A percentile compares a stretch with the other conserved stretches of the same genome.
phyloP scores from a whole-genome alignment of 2,113 vertebrate species.

The Microcebus jonahi region DNA sequence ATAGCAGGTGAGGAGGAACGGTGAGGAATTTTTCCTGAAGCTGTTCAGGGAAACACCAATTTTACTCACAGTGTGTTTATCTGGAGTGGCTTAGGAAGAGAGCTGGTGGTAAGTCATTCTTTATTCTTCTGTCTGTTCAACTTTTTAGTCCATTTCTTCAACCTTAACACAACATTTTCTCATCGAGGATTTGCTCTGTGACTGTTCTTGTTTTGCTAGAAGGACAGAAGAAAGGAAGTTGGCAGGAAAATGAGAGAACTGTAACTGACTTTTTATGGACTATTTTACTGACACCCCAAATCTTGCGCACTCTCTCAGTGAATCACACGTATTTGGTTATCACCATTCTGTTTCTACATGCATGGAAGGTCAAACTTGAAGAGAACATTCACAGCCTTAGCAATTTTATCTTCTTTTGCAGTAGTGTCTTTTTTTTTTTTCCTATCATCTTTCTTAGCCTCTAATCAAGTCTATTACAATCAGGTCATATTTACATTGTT shows the following conservation, averaged over 20 bases:
- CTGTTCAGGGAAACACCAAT: background rate
- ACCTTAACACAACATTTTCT: background rate
- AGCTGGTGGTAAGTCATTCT: background rate
- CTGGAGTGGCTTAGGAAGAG: background rate
- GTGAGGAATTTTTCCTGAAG: background rate
- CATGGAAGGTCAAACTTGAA: background rate
- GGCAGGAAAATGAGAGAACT: background rate
- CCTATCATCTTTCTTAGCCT: background rate
- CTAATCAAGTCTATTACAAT: background rate
- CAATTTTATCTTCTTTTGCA: background rate
- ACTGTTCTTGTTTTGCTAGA: background rate
- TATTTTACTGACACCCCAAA: background rate
- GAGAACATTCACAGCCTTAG: background rate
- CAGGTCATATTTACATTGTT: background rate
- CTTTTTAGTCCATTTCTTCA: background rate
- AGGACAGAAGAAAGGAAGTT: background rate
- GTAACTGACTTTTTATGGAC: background rate
- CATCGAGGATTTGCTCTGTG: background rate
- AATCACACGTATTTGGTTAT: background rate
- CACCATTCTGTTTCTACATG: background rate
- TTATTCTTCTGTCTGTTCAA: background rate
- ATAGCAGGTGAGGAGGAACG: background rate
- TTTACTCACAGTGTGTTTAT: background rate
- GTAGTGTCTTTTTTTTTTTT: background rate
- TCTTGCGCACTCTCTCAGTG: background rate